These are phyloP conservation scores for Bubo scandiacus DNA, from an alignment of 2,113 vertebrate species.

Conservation along the genomic window DNA sequence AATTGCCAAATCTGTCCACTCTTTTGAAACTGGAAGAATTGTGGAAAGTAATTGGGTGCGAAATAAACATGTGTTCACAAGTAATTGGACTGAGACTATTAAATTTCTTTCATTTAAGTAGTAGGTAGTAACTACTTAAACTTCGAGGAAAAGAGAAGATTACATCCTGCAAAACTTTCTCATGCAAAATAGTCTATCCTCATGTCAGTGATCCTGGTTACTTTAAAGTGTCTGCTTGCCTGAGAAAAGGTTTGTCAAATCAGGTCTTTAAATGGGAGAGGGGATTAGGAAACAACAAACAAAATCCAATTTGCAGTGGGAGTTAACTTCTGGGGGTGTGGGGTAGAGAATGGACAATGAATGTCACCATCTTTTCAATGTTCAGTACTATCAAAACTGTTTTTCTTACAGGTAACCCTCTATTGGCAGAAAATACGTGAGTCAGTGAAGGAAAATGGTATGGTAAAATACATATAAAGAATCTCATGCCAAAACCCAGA, in stretches of 20 bases:
- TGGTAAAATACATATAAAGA: not conserved
- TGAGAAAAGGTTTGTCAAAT: not conserved
- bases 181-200: conserved; percentile 7
- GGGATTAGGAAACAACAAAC: not conserved
- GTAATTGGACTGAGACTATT: conserved; percentile 10
- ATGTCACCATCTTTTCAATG: not conserved
- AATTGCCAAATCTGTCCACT: conserved; percentile 11
- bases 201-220: not conserved
- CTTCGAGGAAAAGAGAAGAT: not conserved
- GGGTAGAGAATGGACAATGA: not conserved
- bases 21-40: conserved; percentile 5
- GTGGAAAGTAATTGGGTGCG: not conserved
- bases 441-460: not conserved
- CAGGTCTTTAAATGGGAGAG: not conserved
- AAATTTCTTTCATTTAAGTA: not conserved
- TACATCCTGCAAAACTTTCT: conserved; percentile 14
- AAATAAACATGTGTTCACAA: not conserved
- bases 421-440: not conserved
- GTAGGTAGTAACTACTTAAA: conserved; percentile 10
- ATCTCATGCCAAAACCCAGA: not conserved
- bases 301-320: not conserved
- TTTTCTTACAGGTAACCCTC: not conserved
- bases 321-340: not conserved
- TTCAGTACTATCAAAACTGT: not conserved
- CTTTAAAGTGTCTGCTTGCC: not conserved